Evolutionary conservation across 2,888 invertebrate species (phyloP).

Genomic region (Crepidodera aurea): DNA sequence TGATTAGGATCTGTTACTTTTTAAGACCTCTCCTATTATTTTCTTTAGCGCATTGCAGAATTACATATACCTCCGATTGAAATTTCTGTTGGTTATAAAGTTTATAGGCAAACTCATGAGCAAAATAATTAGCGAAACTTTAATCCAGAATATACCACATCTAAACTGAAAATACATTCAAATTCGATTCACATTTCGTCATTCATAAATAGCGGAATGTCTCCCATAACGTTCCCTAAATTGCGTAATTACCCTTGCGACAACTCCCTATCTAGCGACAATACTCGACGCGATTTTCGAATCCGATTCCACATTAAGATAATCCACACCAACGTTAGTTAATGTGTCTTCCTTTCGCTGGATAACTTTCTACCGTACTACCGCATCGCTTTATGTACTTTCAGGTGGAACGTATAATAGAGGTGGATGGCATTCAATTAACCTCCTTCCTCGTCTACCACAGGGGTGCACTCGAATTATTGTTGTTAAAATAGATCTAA

Average conservation of each 20-base stretch:
- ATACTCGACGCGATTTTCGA: constrained; percentile 30
- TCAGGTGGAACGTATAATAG: constrained; percentile 59
- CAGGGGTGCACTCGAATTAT: constrained; percentile 31
- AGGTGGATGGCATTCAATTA: constrained; percentile 61
- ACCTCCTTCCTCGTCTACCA: constrained; percentile 48
- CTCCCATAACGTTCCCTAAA: constrained; percentile 6
- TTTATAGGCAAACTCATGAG: too few species aligned
- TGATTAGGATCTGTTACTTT: too few species aligned
- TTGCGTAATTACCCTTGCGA: constrained; percentile 26
- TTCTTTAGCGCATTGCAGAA: too few species aligned
- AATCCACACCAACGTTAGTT: constrained; percentile 42
- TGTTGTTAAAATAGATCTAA: too few species aligned
- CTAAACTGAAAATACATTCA: neutral
- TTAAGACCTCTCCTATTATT: too few species aligned
- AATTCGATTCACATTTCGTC: neutral
- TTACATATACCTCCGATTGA: too few species aligned
- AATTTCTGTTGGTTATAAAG: too few species aligned
- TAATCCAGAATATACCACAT: neutral
- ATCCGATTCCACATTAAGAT: constrained; percentile 44
- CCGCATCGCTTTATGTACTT: constrained; percentile 50
- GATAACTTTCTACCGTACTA: constrained; percentile 53
- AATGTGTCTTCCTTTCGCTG: constrained; percentile 46
- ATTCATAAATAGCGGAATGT: constrained; percentile 11
- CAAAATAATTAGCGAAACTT: too few species aligned
- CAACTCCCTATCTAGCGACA: constrained; percentile 25